Base-by-base conservation (phyloP, 2,888 invertebrate genomes). In the Phorcus lineatus region DNA sequence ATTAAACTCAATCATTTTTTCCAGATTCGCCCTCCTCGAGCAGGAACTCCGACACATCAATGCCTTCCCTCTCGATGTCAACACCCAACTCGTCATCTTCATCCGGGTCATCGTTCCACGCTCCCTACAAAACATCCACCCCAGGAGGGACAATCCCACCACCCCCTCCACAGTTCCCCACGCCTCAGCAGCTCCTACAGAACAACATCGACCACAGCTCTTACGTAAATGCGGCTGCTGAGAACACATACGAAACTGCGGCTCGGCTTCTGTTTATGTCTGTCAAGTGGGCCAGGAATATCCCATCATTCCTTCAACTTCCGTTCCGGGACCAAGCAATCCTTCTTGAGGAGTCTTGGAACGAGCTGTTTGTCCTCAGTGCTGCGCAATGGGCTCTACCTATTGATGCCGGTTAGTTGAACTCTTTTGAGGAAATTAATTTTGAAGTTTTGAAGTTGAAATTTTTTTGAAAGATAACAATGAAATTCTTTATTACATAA, bases 381-480 rank as follows among this genome's bases (percentile, higher is more conserved):
- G 96, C 97, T 11, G 96, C 97, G 0, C 97, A 97, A 90, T 96
- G 96, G 95, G 95, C 95, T 1, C 95, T 96, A 82, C 95, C 95
- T 22, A 95, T 97, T 53, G 96, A 96, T 85, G 95, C 96, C 94
- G 95, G 96, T 96, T 93, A 88, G 87, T 75, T 47, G 7, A 47
- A 11, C 1, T 47, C 1, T 6, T 47, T 47, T 47, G 47, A 47
- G 47, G 36, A 36, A 36, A 36, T 36, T 36, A 36, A 7, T n/a
- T n/a, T n/a, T n/a, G n/a, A n/a, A n/a, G n/a, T n/a, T n/a, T n/a
- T n/a, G n/a, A n/a, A n/a, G n/a, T n/a, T n/a, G n/a, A n/a, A n/a
- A n/a, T n/a, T n/a, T n/a, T n/a, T n/a, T n/a, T n/a, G n/a, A n/a
- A n/a, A n/a, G n/a, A n/a, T n/a, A n/a, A n/a, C n/a, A n/a, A n/a